Conservation (phyloP, 2,113 vertebrate species). For the Epinephelus cyanopodus region DNA sequence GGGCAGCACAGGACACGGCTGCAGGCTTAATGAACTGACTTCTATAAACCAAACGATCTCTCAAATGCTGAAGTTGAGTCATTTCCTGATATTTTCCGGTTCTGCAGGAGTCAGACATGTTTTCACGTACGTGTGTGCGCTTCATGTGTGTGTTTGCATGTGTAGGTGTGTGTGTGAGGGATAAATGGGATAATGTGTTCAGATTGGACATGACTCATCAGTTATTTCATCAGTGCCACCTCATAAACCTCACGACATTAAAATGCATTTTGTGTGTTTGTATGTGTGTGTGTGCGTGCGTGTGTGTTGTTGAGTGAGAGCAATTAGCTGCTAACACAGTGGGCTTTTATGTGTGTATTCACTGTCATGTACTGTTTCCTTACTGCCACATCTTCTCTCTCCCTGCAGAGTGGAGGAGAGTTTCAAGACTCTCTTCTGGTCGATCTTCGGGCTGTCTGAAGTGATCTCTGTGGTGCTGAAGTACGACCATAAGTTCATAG, state of each 20-base stretch:
- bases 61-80: conserved; percentile 25
- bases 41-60: conserved; percentile 21
- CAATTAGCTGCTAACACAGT: conserved; percentile 2
- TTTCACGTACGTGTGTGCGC: conserved; percentile 1
- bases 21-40: conserved; percentile 24
- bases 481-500: conserved; percentile 98
- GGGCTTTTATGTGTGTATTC: conserved; percentile 23
- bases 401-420: conserved; percentile 94
- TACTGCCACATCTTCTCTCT: conserved; percentile 10
- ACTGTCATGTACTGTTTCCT: conserved; percentile 5
- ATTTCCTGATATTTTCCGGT: neutral
- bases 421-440: conserved; percentile 99
- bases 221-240: conserved; percentile 69
- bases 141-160: conserved; percentile 14
- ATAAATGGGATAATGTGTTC: conserved; percentile 45
- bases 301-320: neutral
- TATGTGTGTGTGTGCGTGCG: conserved; percentile 5
- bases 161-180: conserved; percentile 4
- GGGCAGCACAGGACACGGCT: neutral
- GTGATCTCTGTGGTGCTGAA: conserved; percentile 99
- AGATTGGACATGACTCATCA: conserved; percentile 70
- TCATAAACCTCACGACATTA: conserved; percentile 59
- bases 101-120: neutral
- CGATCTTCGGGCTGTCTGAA: conserved; percentile 97
- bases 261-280: conserved; percentile 24